Evolutionary conservation across 2,888 invertebrate species (phyloP), one percentile per base, ranked within the genome.

Genomic region (Pseudoips prasinana): DNA sequence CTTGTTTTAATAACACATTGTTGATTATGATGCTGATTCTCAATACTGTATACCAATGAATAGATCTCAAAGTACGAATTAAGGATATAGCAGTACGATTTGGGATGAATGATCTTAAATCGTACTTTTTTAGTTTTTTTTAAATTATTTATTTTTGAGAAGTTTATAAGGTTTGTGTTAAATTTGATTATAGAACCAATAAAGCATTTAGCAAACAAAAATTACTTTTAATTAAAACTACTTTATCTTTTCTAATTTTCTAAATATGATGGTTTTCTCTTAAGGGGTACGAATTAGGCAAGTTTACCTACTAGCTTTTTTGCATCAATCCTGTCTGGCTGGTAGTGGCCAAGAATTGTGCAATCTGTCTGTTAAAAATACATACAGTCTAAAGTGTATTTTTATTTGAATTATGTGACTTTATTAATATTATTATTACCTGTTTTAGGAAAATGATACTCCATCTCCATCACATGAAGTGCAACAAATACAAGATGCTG

Each of bases 261-360:
- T 5, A n/a, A 20, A 5, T 5, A 20, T 20, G 7, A 20, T 20
- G 2, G 20, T 20, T 20, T 28, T 8, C 11, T 19, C 19, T 28
- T 28, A 28, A 10, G 19, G 28, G 19, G 28, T 19, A 28, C 28
- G 28, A 28, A 28, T 28, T 8, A 28, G 19, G 19, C 28, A 28
- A 28, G 28, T 28, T 28, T 28, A 14, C 28, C 19, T n/a, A n/a
- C n/a, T n/a, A n/a, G n/a, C n/a, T n/a, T n/a, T n/a, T n/a, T n/a
- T n/a, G n/a, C n/a, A n/a, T n/a, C n/a, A n/a, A n/a, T n/a, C n/a
- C n/a, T n/a, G n/a, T n/a, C n/a, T n/a, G n/a, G n/a, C n/a, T n/a
- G n/a, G n/a, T n/a, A n/a, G n/a, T n/a, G n/a, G n/a, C n/a, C n/a
- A n/a, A n/a, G n/a, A n/a, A n/a, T n/a, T n/a, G n/a, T n/a, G n/a